Evolutionary conservation across 1,140 invertebrate genomes (phyloP).

Genomic region (Nylanderia fulva): DNA sequence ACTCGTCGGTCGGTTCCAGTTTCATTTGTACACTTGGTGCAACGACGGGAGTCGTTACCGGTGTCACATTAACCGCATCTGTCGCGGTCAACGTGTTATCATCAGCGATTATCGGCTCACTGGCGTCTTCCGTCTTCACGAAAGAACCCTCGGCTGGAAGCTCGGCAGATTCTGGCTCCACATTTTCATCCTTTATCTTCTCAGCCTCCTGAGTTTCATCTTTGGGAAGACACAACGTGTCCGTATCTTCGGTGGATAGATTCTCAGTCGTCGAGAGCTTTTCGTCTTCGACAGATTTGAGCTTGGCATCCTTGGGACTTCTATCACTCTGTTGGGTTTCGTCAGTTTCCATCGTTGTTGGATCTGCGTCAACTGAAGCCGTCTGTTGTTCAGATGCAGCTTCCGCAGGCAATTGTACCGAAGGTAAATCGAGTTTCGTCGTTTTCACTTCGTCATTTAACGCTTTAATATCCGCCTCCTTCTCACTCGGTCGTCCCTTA

Average conservation of each 20-base stretch:
- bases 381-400: slow-evolving; percentile 55
- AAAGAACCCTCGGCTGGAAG: slow-evolving; percentile 53
- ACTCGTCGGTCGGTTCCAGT: slow-evolving; percentile 61
- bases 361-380: slow-evolving; percentile 39
- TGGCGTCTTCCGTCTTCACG: slow-evolving; percentile 66
- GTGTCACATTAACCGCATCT: slow-evolving; percentile 36
- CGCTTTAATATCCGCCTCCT: slow-evolving; percentile 60
- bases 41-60: slow-evolving; percentile 43
- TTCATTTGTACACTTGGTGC: slow-evolving; percentile 62
- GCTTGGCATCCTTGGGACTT: slow-evolving; percentile 25
- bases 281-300: slow-evolving; percentile 46
- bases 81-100: slow-evolving; percentile 16
- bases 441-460: slow-evolving; percentile 45
- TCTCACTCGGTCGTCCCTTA: slow-evolving; percentile 64
- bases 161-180: slow-evolving; percentile 43
- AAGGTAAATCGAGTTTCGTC: slow-evolving; percentile 50
- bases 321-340: slow-evolving; percentile 40
- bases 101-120: slow-evolving; percentile 69
- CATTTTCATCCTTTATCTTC: slow-evolving; percentile 56
- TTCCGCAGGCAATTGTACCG: slow-evolving; percentile 26
- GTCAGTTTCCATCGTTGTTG: slow-evolving; percentile 32
- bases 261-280: slow-evolving; percentile 41
- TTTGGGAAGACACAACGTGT: slow-evolving; percentile 52
- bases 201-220: slow-evolving; percentile 59
- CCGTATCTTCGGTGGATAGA: slow-evolving; percentile 58